phyloP scores from a whole-genome alignment of 2,888 invertebrate genomes.

The Arge pagana region DNA sequence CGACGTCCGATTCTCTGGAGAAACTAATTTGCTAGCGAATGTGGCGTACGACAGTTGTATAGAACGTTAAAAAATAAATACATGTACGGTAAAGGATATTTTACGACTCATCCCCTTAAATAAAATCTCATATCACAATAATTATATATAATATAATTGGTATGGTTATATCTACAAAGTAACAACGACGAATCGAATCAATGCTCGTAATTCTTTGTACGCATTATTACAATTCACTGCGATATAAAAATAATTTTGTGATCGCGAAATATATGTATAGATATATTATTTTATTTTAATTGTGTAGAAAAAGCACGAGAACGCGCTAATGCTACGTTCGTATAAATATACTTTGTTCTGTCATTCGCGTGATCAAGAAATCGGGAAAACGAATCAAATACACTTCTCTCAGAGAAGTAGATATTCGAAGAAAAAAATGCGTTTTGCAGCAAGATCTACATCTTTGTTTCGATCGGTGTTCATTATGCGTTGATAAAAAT shows the following conservation, averaged over 20 bases:
- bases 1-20: no score
- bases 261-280: background rate
- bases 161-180: conserved; percentile 9
- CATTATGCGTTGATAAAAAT: no score
- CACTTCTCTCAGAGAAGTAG: no score
- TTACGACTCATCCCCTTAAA: no score
- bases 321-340: background rate
- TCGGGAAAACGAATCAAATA: background rate
- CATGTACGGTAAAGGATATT: no score
- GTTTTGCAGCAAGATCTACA: no score
- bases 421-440: no score
- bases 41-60: no score
- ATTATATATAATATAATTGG: background rate
- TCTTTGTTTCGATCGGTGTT: no score
- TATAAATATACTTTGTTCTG: background rate
- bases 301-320: background rate
- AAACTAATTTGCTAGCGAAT: no score
- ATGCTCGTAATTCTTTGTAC: background rate
- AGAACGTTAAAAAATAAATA: no score
- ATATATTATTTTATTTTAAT: background rate
- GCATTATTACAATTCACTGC: background rate
- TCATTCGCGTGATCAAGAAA: background rate
- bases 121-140: conserved; percentile 10
- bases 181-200: background rate
- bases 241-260: conserved; percentile 11